phyloP scores from a whole-genome alignment of 2,797 vertebrate genomes.

The Galago senegalensis region DNA sequence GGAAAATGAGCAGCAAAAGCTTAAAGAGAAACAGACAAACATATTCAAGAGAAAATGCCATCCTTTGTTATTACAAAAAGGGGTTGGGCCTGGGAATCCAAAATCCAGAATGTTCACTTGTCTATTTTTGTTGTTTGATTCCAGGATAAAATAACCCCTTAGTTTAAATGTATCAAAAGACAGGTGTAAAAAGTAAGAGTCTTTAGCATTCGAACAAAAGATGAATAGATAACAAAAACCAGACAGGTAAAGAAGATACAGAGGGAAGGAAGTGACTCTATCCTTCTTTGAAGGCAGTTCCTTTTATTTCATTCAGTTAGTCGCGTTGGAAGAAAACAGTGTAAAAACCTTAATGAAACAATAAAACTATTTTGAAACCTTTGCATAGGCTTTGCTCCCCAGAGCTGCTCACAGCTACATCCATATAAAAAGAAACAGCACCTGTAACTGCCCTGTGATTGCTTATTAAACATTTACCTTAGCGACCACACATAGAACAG shows the following conservation, averaged over 20 bases:
- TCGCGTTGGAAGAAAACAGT: conserved; percentile 70
- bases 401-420: conserved; percentile 56
- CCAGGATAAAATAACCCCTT: not conserved
- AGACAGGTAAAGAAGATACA: not conserved
- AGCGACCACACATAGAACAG: conserved; percentile 62
- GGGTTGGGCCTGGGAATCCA: not conserved
- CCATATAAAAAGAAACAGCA: conserved; percentile 50
- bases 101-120: conserved; percentile 60
- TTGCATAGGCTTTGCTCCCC: conserved; percentile 64
- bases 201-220: conserved; percentile 55
- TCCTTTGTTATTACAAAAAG: conserved; percentile 60
- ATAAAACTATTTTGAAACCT: conserved; percentile 80
- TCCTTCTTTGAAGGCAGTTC: conserved; percentile 60
- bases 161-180: not conserved
- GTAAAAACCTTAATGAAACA: conserved; percentile 80
- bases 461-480: conserved; percentile 83
- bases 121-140: conserved; percentile 57
- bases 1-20: conserved; percentile 17
- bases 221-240: conserved; percentile 14
- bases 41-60: conserved; percentile 32
- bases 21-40: conserved; percentile 44
- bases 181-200: not conserved
- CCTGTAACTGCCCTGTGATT: conserved; percentile 66
- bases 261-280: conserved; percentile 3
- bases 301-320: conserved; percentile 67